phyloP scores from a whole-genome alignment of 2,113 vertebrate species.

The Melanotaenia duboulayi region DNA sequence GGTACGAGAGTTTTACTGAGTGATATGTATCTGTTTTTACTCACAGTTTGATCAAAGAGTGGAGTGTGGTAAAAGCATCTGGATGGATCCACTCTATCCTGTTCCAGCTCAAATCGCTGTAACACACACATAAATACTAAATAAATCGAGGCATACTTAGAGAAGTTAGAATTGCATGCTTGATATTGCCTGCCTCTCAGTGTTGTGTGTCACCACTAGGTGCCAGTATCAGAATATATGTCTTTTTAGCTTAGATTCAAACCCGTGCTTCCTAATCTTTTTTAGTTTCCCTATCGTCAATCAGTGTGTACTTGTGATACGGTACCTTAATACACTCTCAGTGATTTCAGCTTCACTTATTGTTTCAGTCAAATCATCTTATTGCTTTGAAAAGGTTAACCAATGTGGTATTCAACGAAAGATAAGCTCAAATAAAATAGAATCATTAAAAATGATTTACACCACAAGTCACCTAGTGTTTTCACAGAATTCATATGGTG shows the following conservation, averaged over 20 bases:
- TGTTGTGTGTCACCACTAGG: conserved; percentile 55
- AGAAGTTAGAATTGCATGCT: neutral
- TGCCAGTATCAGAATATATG: conserved; percentile 54
- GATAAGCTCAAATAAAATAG: neutral
- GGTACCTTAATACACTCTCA: neutral
- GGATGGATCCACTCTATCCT: conserved; percentile 89
- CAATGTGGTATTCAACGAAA: neutral
- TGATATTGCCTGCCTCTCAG: neutral
- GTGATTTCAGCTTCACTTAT: neutral
- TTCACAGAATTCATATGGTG: neutral
- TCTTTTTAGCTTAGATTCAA: neutral
- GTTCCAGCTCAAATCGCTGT: conserved; percentile 95
- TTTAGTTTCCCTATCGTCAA: neutral
- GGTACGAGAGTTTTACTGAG: neutral
- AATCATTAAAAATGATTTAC: neutral
- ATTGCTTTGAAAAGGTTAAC: neutral
- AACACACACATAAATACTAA: conserved; percentile 10
- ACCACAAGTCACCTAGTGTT: neutral
- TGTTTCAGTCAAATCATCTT: neutral
- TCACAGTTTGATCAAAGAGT: conserved; percentile 93
- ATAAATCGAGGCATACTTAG: conserved; percentile 3
- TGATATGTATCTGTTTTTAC: conserved; percentile 60
- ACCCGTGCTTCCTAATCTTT: neutral
- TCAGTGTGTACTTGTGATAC: neutral
- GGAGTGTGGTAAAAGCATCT: conserved; percentile 89